Base-by-base conservation (phyloP, 2,888 invertebrate species). In the Scaptomyza polygonia region DNA sequence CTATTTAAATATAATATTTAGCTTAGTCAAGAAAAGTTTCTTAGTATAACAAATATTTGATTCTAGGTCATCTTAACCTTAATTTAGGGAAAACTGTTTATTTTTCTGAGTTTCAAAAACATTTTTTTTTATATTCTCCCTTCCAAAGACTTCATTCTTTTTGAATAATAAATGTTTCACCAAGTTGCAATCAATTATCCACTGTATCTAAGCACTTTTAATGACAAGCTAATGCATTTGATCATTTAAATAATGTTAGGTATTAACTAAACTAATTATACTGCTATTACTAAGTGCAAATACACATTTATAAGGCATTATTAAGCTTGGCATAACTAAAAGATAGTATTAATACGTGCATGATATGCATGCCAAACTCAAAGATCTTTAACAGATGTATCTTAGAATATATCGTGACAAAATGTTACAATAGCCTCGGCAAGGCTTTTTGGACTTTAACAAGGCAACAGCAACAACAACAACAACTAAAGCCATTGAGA, bases 381-480 rank as follows among this genome's bases (percentile, higher is more conserved):
- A 27, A 45, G 55, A 55, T 59, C 59, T 59, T 59, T 45, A 56
- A 57, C 32, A 65, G 42, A 73, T 69, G 64, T 54, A 64, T 48
- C 29, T 57, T 61, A 29, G 57, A 62, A 66, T 49, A 63, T 70
- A 63, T 74, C 73, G 73, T 74, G 73, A 74, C 73, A 74, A 70
- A 16, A 34, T 42, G 49, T 45, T 63, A 63, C 58, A 49, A 63
- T 74, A 70, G 70, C 66, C 74, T 54, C 70, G 70, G 51, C 74
- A 74, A 74, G 74, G 70, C 69, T 71, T 73, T 74, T 39, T 68
- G 36, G 74, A 70, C 62, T 70, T 66, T 65, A 74, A 74, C 66
- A 66, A 74, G 74, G 59, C 66, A 73, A 65, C 65, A 65, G 65
- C 1, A 65, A 63, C n/a, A 14, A 34, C 34, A 36, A 14, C 39